Evolutionary conservation across 2,113 vertebrate species (phyloP), one percentile per base, ranked within the genome.

Genomic region (Caloenas nicobarica): DNA sequence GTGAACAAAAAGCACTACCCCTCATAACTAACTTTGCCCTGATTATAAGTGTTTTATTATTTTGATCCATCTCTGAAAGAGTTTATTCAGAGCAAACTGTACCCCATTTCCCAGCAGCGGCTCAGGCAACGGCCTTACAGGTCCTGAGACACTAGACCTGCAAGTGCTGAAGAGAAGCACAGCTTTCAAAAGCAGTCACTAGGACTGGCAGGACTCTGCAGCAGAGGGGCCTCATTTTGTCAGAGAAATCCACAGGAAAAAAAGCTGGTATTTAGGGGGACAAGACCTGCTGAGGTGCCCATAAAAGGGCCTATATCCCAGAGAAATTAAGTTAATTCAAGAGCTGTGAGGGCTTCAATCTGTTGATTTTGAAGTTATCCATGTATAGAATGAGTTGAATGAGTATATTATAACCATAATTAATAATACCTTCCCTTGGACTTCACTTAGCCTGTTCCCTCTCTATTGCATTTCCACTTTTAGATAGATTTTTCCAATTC

Each of bases 201-300:
- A 58, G 21, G 26, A 54, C 18, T 51, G 66, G 44, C 34, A 76
- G 16, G 4, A 8, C 10, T 80, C 44, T 65, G 19, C 34, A 40
- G 18, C 1, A 13, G 5, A 42, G 5, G 3, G 25, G 5, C 14
- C 66, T 88, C 2, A 0, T 64, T 54, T 53, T 40, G 18, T 8
- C 28, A 68, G 23, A 38, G 34, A 82, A 65, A 53, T 11, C 21
- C 16, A 31, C 6, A 5, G 26, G 22, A 72, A 56, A 79, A 88
- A 24, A 78, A 71, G 17, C 13, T 78, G 36, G 26, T 8, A 22
- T 12, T 1, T 66, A 9, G 5, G 17, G 11, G 36, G 9, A 24
- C 9, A 81, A 83, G n/a, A 72, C 7, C 4, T 57, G n/a, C 26
- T n/a, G 22, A 2, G 7, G 7, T 88, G 10, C 31, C n/a, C 33